Base-by-base conservation (phyloP, 2,888 invertebrate species). In the Hipparchia semele region DNA sequence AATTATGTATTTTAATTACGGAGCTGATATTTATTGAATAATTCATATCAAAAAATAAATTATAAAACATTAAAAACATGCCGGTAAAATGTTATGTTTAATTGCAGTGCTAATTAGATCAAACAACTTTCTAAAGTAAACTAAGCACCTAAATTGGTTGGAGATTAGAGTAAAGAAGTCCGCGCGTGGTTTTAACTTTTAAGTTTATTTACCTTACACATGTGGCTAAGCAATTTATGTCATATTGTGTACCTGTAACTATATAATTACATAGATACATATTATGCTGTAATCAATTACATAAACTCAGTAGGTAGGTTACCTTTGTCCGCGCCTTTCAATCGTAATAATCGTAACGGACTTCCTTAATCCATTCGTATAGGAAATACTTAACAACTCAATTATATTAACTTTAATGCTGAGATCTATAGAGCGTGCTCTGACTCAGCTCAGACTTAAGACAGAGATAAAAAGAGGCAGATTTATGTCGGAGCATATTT, bases 301-400 rank as follows among this genome's bases (percentile, higher is more conserved):
- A 53, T 65, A 65, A 65, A 33, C 12, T 12, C 51, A 51, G 49
- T 51, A 33, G 51, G 51, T 65, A 70, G 61, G 46, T 53, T 51
- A 65, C 54, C 9, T 65, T 65, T 65, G 68, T 70, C 59, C 46
- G 58, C 45, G 60, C 66, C 49, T 69, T 69, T 51, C 53, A 46
- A 70, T 70, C 56, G 23, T 23, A 23, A 23, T 23, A 23, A 23
- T 59, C 59, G 66, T 49, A 56, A 70, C 56, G 46, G 60, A 70
- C 73, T 70, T 66, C 59, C 65, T 66, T 46, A 60, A 72, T 9
- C 46, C 49, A 58, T 58, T 58, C 9, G 56, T 51, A 51, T 60
- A 39, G 54, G 39, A 66, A 53, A 54, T 66, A 54, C 7, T 23
- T 54, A 45, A 51, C n/a, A n/a, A 13, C 5, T 5, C 2, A 56